Evolutionary conservation across 2,797 vertebrate species (phyloP).

Genomic region (Rhodeus uyekii): DNA sequence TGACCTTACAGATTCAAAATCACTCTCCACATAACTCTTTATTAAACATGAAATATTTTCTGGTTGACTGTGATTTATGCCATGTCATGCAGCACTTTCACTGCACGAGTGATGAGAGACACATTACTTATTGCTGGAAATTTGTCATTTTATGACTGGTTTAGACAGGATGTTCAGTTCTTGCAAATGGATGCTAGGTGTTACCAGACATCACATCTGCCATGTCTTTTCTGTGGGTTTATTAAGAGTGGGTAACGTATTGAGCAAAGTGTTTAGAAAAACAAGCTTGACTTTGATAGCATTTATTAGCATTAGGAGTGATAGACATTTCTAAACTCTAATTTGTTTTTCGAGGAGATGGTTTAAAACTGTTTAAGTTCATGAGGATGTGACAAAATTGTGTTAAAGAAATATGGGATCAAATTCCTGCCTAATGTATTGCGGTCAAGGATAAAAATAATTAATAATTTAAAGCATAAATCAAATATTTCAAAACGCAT

Average conservation of each 20-base stretch:
- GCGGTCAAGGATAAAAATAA: too few relatives aligned
- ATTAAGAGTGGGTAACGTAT: not conserved
- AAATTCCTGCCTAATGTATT: too few relatives aligned
- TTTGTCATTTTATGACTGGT: constrained; percentile 22
- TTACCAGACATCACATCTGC: constrained; percentile 21
- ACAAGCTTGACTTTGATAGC: not conserved
- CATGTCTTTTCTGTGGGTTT: constrained; percentile 7
- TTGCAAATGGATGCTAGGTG: constrained; percentile 12
- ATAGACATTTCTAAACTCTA: not conserved
- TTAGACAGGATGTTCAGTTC: constrained; percentile 21
- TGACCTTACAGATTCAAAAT: not conserved
- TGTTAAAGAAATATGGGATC: too few relatives aligned
- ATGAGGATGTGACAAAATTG: not conserved
- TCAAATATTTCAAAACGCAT: too few relatives aligned
- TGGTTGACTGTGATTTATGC: not conserved
- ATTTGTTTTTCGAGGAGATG: not conserved
- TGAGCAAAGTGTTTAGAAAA: constrained; percentile 8
- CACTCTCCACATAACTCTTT: not conserved
- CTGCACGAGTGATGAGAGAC: constrained; percentile 6
- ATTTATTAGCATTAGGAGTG: not conserved
- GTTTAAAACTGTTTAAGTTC: not conserved
- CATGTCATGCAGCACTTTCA: not conserved
- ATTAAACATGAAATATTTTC: constrained; percentile 2
- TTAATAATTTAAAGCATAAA: too few relatives aligned
- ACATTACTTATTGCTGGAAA: constrained; percentile 10